Evolutionary conservation across 2,113 vertebrate species (phyloP).

Genomic region (Chrysochloris asiatica): DNA sequence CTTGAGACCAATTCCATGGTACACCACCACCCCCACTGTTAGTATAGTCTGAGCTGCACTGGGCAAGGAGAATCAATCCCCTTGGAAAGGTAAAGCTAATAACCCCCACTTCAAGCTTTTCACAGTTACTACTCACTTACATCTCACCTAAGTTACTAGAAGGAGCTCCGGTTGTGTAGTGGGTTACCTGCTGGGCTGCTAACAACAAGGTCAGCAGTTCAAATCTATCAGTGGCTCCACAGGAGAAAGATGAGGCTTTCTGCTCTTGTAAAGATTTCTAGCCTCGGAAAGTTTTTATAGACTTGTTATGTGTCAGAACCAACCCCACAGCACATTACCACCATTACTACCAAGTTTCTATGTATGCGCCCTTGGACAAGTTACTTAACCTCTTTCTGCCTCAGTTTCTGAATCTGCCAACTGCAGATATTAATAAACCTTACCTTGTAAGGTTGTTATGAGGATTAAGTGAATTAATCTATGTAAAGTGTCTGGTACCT

Average conservation of each 20-base stretch:
- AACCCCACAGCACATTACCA: too few species aligned
- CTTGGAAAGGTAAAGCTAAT: not conserved
- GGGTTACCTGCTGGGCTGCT: too few species aligned
- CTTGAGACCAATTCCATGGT: too few species aligned
- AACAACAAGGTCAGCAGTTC: too few species aligned
- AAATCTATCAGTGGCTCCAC: too few species aligned
- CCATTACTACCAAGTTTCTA: too few species aligned
- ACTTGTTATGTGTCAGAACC: too few species aligned
- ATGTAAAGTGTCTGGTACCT: not conserved
- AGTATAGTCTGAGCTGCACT: not conserved
- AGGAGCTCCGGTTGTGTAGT: too few species aligned
- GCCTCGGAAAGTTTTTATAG: too few species aligned
- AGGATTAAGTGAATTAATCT: not conserved
- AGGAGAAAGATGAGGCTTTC: too few species aligned
- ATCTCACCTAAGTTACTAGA: not conserved
- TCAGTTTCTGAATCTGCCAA: not conserved
- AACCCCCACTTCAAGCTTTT: not conserved
- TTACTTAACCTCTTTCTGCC: not conserved
- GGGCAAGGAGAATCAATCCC: not conserved
- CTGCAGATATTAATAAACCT: not conserved
- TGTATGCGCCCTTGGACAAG: not conserved
- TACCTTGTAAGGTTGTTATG: not conserved
- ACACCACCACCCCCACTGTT: too few species aligned
- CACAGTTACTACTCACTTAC: not conserved
- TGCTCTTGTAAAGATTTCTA: too few species aligned